Base-by-base conservation (phyloP, 1,140 invertebrate genomes). In the Lepidurus arcticus region DNA sequence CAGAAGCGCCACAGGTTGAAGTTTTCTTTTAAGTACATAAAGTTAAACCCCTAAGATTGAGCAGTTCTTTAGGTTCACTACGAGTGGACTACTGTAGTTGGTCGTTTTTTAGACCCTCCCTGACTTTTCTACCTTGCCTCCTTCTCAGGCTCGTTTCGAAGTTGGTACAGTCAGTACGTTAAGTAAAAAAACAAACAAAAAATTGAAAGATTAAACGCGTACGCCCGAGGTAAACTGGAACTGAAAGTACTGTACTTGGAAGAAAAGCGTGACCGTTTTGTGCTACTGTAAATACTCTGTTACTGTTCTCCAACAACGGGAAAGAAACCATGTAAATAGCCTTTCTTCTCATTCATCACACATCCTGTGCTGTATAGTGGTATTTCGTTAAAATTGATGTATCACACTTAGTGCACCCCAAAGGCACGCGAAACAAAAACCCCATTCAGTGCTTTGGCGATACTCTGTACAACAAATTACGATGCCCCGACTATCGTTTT, bases 61-160 rank as follows among this genome's bases (percentile, higher is more conserved):
- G 53, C 53, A 65, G 53, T 65, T 65, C n/a, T 65, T 65, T 65
- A 65, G 53, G 53, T 65, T 65, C 53, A 65, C 53, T 13, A 21
- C 21, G 21, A 13, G 53, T 65, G 53, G 53, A 65, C 53, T 65
- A 16, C 16, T 21, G 53, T 65, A 65, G 53, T 65, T 65, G 53
- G 53, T 65, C 53, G 13, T 65, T 65, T 65, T 65, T 65, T 65
- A 65, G 53, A 65, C 53, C 53, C 53, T 65, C 53, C 53, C 53
- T 65, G 53, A 65, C 53, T 65, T 65, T 65, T 65, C 53, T 65
- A 65, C 53, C 53, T 65, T 65, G 53, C 53, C 53, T 65, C 53
- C 53, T 65, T 65, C 53, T 65, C 53, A 65, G 53, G 16, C 53
- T 13, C 53, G 53, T 65, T 65, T 65, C 21, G 53, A 65, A 65